phyloP scores from a whole-genome alignment of 35 echinoderm and acorn worm species.

The Chiridota heheva region DNA sequence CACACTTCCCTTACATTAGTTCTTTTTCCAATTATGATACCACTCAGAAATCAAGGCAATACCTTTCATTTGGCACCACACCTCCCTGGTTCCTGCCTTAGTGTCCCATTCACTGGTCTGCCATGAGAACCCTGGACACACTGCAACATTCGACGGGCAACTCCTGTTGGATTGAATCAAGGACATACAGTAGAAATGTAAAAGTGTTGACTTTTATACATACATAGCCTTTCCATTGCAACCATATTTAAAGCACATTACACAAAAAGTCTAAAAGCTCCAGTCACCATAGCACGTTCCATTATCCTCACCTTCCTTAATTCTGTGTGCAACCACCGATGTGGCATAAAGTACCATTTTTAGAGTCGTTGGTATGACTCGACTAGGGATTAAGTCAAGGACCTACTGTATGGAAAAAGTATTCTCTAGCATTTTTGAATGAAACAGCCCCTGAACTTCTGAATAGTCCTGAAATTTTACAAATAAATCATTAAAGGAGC shows the following conservation, averaged over 20 bases:
- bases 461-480: too few species aligned
- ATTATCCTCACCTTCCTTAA: slow-evolving; percentile 9
- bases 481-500: too few species aligned
- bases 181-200: not conserved
- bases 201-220: not conserved
- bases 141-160: slow-evolving; percentile 44
- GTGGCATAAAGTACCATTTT: too few species aligned
- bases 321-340: slow-evolving; percentile 28
- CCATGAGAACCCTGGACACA: slow-evolving; percentile 72
- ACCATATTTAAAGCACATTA: not conserved
- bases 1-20: not conserved
- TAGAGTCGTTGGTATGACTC: too few species aligned
- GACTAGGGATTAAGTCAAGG: too few species aligned
- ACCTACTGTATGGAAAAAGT: too few species aligned
- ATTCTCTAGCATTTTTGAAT: too few species aligned
- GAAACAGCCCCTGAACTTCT: too few species aligned
- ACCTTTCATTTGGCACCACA: slow-evolving; percentile 94
- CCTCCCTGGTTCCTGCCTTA: slow-evolving; percentile 34
- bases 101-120: slow-evolving; percentile 42
- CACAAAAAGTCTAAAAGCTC: not conserved
- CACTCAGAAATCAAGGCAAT: not conserved
- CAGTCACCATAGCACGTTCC: not conserved
- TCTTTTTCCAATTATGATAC: not conserved
- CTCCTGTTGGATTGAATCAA: not conserved
- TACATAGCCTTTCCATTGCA: not conserved